A percentile compares a stretch with the other conserved stretches of the same genome.
These are phyloP conservation scores for Garrulus glandarius DNA, from an alignment of 2,797 vertebrate genomes.

Conservation along the genomic window DNA sequence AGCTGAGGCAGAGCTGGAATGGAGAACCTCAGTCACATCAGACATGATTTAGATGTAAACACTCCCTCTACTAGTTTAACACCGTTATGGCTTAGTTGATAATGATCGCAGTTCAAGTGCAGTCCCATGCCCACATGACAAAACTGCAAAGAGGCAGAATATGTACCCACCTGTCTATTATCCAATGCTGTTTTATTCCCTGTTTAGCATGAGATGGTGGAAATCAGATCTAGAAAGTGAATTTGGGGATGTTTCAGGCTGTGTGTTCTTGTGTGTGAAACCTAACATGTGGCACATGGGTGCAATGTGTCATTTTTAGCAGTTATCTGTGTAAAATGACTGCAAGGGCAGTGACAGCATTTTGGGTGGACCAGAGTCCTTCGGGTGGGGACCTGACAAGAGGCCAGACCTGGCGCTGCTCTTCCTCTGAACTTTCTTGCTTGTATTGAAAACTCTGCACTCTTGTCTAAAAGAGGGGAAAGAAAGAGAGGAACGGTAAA, in stretches of 20 bases:
- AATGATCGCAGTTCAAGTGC: accelerated
- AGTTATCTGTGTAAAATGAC: not conserved
- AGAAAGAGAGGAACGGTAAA: accelerated
- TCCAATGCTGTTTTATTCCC: not conserved
- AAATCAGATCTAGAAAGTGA: not conserved
- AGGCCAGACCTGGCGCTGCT: accelerated
- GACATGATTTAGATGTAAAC: accelerated
- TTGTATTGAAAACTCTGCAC: accelerated
- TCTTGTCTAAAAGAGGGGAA: not conserved
- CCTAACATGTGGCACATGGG: accelerated
- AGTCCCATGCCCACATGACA: accelerated
- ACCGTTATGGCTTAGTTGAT: accelerated
- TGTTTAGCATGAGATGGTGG: not conserved
- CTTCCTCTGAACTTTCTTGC: no score
- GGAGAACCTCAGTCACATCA: not conserved
- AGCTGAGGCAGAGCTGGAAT: not conserved
- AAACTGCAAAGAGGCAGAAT: accelerated
- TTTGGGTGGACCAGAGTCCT: not conserved
- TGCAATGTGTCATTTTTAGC: accelerated
- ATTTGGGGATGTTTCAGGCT: accelerated
- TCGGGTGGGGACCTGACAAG: accelerated
- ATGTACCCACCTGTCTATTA: not conserved
- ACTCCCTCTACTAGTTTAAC: accelerated
- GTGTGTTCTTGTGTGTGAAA: not conserved
- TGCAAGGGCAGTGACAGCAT: accelerated